These are phyloP conservation scores for Myotis pilosus DNA, from an alignment of 2,797 vertebrate species.

Conservation along the genomic window DNA sequence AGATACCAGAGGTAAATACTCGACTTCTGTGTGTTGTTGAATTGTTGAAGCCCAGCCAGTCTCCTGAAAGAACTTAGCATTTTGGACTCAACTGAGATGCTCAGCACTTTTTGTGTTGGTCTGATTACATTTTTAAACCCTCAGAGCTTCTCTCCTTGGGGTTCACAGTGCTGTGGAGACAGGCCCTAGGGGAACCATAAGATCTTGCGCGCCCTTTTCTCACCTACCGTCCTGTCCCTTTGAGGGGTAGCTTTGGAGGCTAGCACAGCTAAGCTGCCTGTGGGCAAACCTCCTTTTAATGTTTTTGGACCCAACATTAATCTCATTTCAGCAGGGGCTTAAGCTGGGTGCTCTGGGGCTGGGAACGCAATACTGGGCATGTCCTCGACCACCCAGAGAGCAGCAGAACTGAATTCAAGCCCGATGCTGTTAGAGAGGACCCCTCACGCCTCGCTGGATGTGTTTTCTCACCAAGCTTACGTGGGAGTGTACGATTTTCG, in stretches of 20 bases:
- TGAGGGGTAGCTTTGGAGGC: neutral
- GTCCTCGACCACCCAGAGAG: neutral
- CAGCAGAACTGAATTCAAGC: neutral
- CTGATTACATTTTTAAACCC: neutral
- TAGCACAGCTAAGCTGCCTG: neutral
- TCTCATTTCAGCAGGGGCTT: neutral
- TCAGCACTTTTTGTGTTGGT: neutral
- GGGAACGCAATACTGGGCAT: neutral
- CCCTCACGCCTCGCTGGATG: neutral
- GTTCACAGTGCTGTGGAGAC: neutral
- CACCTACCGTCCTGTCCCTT: neutral
- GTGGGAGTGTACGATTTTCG: neutral
- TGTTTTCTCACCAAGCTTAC: neutral
- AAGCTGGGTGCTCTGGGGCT: neutral
- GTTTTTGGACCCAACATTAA: neutral
- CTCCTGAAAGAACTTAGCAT: neutral
- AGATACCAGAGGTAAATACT: neutral
- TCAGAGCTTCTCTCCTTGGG: neutral
- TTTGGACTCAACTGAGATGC: neutral
- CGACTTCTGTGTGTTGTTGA: neutral
- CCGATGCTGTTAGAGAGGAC: neutral
- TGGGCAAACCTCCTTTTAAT: neutral
- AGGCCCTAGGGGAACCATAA: neutral
- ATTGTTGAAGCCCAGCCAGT: neutral
- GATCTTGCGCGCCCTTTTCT: neutral